Base-by-base conservation (phyloP, 2,888 invertebrate species). In the Amorpha juglandis region DNA sequence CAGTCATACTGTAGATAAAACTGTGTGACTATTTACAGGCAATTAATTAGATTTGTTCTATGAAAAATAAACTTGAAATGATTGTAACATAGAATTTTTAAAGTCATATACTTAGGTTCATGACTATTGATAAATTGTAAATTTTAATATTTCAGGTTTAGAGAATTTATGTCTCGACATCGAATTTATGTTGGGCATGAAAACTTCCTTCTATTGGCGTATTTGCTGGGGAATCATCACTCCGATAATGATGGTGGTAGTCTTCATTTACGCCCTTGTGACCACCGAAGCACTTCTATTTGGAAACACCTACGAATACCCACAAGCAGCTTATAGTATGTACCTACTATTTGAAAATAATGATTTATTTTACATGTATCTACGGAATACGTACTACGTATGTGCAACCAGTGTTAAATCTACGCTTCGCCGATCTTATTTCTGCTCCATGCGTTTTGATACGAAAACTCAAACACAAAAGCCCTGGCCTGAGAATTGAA, bases 221-320 rank as follows among this genome's bases (percentile, higher is more conserved):
- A 78, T 96, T 27, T 97, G 97, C 76, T 98, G 98, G 98, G 94
- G 94, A 0, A 77, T 97, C 7, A 78, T 97, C 3, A 97, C 97
- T 0, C 98, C 97, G 0, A 67, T 95, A 0, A 89, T 96, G 45
- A 95, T 97, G 94, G 93, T 95, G 1, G 81, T 94, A 0, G 97
- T 97, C 63, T 94, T 97, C 75, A 85, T 96, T 62, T 97, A 97
- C 80, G 96, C 96, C 9, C 84, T 97, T 68, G 89, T 93, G n/a
- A 95, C 95, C 0, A 94, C 95, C 12, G 88, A 95, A 67, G 94
- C 95, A 0, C 82, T 96, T 1, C 84, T 89, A 0, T 96, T 96
- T 77, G 96, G 96, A 63, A 91, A 86, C 19, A 86, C 84, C 12
- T 91, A 92, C 65, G 74, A 75, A 0, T 96, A 95, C 82, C 96